A percentile compares a stretch with the other conserved stretches of the same genome.
Evolutionary conservation across 1,140 invertebrate species (phyloP).

Genomic region (Neodiprion virginianus): DNA sequence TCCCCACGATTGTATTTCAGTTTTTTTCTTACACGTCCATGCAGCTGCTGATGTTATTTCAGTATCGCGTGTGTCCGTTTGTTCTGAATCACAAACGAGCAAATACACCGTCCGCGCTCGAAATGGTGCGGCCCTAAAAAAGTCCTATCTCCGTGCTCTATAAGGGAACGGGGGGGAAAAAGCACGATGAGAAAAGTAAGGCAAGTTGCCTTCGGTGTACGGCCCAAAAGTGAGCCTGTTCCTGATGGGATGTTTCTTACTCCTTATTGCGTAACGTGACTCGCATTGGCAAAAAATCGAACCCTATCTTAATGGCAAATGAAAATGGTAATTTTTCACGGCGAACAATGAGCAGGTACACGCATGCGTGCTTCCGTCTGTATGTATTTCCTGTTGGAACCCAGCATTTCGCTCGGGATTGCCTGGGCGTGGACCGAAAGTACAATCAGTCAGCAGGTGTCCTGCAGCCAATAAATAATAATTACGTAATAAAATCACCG

Average conservation of each 20-base stretch:
- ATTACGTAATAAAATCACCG: neutral
- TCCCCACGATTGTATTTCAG: neutral
- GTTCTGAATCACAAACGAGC: neutral
- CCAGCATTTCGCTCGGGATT: neutral
- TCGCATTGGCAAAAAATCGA: no score
- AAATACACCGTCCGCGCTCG: neutral
- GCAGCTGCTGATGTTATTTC: neutral
- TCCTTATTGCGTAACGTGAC: no score
- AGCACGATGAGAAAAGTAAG: no score
- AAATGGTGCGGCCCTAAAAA: no score
- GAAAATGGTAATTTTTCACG: constrained; percentile 1
- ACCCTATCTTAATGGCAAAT: neutral
- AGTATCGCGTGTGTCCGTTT: neutral
- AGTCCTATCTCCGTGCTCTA: no score
- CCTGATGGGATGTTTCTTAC: no score
- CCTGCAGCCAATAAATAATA: constrained; percentile 5
- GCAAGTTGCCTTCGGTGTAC: no score
- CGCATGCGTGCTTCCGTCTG: no score
- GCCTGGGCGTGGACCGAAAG: neutral
- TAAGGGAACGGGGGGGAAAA: no score
- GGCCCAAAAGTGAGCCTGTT: no score
- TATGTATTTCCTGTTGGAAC: neutral
- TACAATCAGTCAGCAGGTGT: constrained; percentile 2
- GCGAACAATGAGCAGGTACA: neutral
- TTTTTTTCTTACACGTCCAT: neutral